phyloP scores from a whole-genome alignment of 1,140 invertebrate species.

The Halesus radiatus region DNA sequence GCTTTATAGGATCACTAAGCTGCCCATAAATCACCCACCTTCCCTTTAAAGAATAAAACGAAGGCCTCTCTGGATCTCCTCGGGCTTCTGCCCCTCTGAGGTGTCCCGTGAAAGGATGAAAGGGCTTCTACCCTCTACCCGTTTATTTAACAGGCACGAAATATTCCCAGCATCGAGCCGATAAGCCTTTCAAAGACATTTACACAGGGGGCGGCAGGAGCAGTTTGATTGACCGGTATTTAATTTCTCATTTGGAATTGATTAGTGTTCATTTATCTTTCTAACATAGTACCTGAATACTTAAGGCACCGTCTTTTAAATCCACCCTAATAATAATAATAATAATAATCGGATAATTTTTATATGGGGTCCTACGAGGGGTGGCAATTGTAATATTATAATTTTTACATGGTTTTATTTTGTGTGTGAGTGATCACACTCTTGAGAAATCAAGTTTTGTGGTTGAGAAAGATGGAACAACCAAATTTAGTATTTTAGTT shows the following conservation, averaged over 20 bases:
- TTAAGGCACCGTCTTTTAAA: no score
- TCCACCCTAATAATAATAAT: no score
- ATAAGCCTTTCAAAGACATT: conserved; percentile 12
- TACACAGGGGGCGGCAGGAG: not conserved
- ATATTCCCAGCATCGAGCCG: not conserved
- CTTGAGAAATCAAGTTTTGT: no score
- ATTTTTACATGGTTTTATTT: no score
- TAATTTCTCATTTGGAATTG: not conserved
- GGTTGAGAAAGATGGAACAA: no score
- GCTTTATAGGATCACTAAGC: conserved; percentile 37
- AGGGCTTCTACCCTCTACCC: conserved; percentile 2
- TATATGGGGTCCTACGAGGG: no score
- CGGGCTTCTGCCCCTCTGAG: conserved; percentile 17
- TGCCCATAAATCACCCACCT: conserved; percentile 45
- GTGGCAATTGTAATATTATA: no score
- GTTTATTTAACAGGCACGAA: conserved; percentile 19
- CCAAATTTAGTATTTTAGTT: no score
- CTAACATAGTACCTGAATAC: no score
- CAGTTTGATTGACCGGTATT: not conserved
- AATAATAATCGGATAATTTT: no score
- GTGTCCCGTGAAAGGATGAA: conserved; percentile 10
- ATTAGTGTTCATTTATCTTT: no score
- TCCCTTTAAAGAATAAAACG: conserved; percentile 44
- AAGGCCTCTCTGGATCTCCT: not conserved
- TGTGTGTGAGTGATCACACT: no score